A percentile compares a stretch with the other conserved stretches of the same genome.
These are phyloP conservation scores for Eclectus roratus DNA, from an alignment of 2,113 vertebrate species.

Conservation along the genomic window DNA sequence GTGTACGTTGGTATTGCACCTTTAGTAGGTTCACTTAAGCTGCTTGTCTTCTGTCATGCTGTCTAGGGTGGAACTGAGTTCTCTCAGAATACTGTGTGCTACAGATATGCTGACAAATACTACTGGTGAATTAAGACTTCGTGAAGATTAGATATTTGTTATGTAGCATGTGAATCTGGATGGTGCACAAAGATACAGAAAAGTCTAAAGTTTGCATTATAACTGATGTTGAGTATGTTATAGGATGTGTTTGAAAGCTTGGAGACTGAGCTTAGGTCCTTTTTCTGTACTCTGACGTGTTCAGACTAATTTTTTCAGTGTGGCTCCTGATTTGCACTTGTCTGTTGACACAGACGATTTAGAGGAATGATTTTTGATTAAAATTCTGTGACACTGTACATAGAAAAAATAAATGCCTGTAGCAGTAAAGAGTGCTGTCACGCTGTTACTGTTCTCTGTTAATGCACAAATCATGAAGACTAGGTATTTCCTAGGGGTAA, in stretches of 20 bases:
- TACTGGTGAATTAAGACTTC: neutral
- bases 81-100: neutral
- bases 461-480: neutral
- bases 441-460: neutral
- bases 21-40: neutral
- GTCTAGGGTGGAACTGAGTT: neutral
- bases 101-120: neutral
- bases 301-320: neutral
- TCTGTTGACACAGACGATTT: neutral
- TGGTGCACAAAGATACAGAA: neutral
- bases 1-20: no score
- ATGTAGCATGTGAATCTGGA: rapidly evolving
- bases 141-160: rapidly evolving
- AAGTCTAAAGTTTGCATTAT: neutral
- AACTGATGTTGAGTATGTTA: neutral
- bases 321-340: neutral
- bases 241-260: neutral
- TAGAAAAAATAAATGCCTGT: neutral
- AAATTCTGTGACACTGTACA: neutral
- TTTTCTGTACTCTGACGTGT: rapidly evolving
- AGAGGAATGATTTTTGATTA: neutral
- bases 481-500: neutral
- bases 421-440: neutral
- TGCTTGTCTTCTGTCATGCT: neutral
- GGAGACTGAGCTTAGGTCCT: neutral